These are phyloP conservation scores for Smittia sp. DNA, from an alignment of 2,888 invertebrate species.

Conservation along the genomic window DNA sequence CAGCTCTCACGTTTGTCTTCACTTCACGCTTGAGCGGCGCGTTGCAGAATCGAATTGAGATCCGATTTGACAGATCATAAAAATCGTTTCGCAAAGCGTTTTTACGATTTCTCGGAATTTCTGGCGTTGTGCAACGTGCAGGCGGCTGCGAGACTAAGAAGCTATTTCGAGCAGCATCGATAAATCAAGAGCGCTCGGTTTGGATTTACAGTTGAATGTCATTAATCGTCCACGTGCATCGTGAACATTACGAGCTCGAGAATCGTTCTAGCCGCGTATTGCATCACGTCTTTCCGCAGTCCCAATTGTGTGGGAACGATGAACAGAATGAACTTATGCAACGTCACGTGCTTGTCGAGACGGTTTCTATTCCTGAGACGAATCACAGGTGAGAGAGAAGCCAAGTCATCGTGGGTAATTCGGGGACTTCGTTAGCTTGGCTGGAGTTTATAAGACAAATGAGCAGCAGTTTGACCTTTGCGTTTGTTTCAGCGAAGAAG, in stretches of 20 bases:
- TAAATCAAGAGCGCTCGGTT: too few relatives aligned
- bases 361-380: background rate
- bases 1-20: background rate
- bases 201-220: too few relatives aligned
- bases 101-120: conserved; percentile 2
- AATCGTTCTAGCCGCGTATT: background rate
- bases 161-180: too few relatives aligned
- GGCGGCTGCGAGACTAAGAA: background rate
- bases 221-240: too few relatives aligned
- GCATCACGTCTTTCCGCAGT: background rate
- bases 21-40: background rate
- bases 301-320: background rate
- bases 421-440: background rate
- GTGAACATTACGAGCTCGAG: too few relatives aligned
- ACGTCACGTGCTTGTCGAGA: background rate
- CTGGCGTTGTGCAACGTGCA: background rate
- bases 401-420: background rate
- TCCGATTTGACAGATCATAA: conserved; percentile 9
- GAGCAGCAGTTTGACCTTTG: too few relatives aligned
- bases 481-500: too few relatives aligned
- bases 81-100: background rate
- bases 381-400: background rate
- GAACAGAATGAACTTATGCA: background rate
- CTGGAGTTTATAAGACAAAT: too few relatives aligned
- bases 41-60: background rate